These are phyloP conservation scores for Egretta garzetta DNA, from an alignment of 2,113 vertebrate genomes.

Conservation along the genomic window DNA sequence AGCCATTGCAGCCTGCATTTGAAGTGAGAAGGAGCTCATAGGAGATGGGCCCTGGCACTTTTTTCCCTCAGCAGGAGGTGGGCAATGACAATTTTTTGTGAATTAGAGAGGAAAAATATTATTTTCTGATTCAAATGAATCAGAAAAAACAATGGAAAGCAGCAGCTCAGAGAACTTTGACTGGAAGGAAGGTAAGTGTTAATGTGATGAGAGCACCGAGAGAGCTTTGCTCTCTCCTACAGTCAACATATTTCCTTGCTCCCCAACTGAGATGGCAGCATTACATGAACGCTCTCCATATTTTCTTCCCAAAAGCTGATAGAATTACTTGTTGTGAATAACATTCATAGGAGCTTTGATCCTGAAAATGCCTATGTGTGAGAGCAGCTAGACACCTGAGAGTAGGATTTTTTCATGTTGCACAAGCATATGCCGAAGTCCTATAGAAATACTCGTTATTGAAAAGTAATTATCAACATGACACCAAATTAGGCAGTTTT, in stretches of 20 bases:
- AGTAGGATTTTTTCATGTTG: not conserved
- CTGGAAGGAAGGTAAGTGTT: constrained; percentile 20
- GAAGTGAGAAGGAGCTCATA: constrained; percentile 39
- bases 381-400: not conserved
- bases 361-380: constrained; percentile 16
- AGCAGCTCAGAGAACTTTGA: constrained; percentile 27
- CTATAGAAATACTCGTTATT: not conserved
- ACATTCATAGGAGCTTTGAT: constrained; percentile 24
- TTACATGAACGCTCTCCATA: not conserved
- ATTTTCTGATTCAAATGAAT: constrained; percentile 58
- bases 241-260: constrained; percentile 9
- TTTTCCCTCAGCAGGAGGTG: constrained; percentile 56
- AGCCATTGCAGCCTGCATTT: constrained; percentile 28
- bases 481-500: not conserved
- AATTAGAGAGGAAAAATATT: constrained; percentile 58
- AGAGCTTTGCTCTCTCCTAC: constrained; percentile 22
- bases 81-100: constrained; percentile 50
- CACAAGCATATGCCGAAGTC: not conserved
- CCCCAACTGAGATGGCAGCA: constrained; percentile 21
- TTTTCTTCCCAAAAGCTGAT: constrained; percentile 44
- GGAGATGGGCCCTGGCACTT: constrained; percentile 35
- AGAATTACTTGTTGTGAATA: constrained; percentile 52
- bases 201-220: not conserved
- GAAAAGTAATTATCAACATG: not conserved
- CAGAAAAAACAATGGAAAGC: constrained; percentile 53